Base-by-base conservation (phyloP, 2,113 vertebrate genomes). In the Acinonyx jubatus region DNA sequence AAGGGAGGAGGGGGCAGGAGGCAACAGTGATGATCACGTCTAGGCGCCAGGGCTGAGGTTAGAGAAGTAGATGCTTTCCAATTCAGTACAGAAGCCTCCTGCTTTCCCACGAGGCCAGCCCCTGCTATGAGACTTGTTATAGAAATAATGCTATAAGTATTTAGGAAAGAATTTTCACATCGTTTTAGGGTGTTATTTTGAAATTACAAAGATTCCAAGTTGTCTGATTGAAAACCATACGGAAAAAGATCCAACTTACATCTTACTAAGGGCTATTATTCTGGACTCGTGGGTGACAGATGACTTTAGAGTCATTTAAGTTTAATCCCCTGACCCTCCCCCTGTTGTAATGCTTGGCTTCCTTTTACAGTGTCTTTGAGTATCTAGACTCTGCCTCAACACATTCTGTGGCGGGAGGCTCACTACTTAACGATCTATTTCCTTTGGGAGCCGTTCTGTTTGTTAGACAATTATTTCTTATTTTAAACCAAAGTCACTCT, bases 201-300 rank as follows among this genome's bases (percentile, higher is more conserved):
- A 95, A 95, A 94, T 78, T 11, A 84, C 38, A 57, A 92, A 87
- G 66, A 85, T 94, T 85, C 33, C 63, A 86, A 92, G 55, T 65
- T 68, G 61, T 45, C 31, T 87, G 45, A 52, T 63, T 89, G 48
- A 71, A 89, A 96, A 79, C 14, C 21, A 36, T 36, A 31, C 65
- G 55, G 36, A 16, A 55, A 85, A 92, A 82, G 69, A 29, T n/a
- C 7, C 29, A 82, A 65, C 27, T 94, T 83, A 65, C 74, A 21
- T n/a, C 55, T 79, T 10, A 66, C 13, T 57, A 45, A 81, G 33
- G 50, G 33, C 10, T 21, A 55, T 57, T 84, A 74, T n/a, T 76
- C 19, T 41, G 5, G 8, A 84, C 11, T 83, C 1, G 0, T 19
- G 38, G n/a, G 50, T 66, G 73, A 84, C 48, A 88, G 68, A 36